Evolutionary conservation across 2,888 invertebrate genomes (phyloP).

Genomic region (Agriopis aurantiaria): DNA sequence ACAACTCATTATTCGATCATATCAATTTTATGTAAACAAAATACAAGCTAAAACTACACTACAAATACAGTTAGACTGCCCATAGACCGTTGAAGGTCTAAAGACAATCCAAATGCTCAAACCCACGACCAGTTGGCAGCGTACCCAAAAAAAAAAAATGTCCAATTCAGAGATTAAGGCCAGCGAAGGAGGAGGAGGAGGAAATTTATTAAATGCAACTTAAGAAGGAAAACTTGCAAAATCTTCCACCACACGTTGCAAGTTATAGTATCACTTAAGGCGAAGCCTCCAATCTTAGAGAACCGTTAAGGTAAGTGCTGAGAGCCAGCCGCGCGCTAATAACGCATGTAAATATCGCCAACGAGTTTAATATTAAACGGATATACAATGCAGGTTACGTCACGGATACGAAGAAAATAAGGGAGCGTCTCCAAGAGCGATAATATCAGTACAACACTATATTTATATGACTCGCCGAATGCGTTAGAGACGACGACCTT

Average conservation of each 20-base stretch:
- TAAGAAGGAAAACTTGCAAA: constrained; percentile 36
- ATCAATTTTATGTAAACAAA: background rate
- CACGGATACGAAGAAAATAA: constrained; percentile 40
- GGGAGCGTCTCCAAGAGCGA: background rate
- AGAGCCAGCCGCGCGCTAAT: constrained; percentile 61
- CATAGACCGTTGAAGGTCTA: too few relatives aligned
- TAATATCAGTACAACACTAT: background rate
- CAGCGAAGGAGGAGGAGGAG: too few relatives aligned
- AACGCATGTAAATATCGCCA: constrained; percentile 68
- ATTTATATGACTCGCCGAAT: too few relatives aligned
- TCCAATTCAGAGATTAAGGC: background rate
- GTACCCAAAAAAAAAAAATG: too few relatives aligned
- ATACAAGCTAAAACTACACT: too few relatives aligned
- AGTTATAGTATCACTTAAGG: constrained; percentile 49
- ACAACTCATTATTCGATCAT: background rate
- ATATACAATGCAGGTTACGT: constrained; percentile 58
- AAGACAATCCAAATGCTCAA: too few relatives aligned
- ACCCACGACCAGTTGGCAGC: too few relatives aligned
- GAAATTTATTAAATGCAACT: background rate
- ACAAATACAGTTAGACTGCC: too few relatives aligned
- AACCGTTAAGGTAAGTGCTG: constrained; percentile 68
- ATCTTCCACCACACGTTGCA: constrained; percentile 36
- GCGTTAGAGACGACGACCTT: too few relatives aligned
- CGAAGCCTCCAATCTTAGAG: constrained; percentile 65
- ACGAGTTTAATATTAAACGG: constrained; percentile 73